Evolutionary conservation across 2,113 vertebrate genomes (phyloP), one percentile per base, ranked within the genome.

Genomic region (Okapia johnstoni): DNA sequence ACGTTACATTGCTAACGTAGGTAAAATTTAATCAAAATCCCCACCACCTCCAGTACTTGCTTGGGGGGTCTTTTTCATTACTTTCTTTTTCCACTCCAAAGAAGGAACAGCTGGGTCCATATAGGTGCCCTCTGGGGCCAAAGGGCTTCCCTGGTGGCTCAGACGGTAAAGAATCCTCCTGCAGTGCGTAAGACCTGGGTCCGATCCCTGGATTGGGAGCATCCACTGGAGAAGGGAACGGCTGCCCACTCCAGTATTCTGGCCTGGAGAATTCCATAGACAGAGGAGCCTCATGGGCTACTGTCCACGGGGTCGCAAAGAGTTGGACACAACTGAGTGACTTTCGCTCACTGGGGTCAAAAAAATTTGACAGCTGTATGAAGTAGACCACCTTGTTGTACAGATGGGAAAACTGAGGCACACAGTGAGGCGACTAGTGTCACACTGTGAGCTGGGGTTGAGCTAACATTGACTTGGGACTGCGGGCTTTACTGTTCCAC

Each of bases 81-180:
- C 3, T 96, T 95, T 85, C 79, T 90, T 91, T 91, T 93, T 81
- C 54, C 25, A 79, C 25, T 91, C 43, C 81, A 96, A 88, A 90
- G 26, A 16, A 23, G 13, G 54, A 80, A 13, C 21, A 93, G 40
- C 33, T 95, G 70, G n/a, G 13, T 23, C 63, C 16, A 23, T 0
- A 60, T 26, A 90, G 36, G 57, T 80, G 28, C 30, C 50, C 7
- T 48, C 52, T 54, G 52, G 52, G 16, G 52, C 17, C 52, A 54
- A 54, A 54, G 52, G 52, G 52, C 52, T 54, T 54, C 52, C 52
- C 52, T 54, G 52, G 52, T 54, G 52, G 52, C 52, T 54, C 52
- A 19, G 52, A 54, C 19, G 17, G 52, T 54, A 54, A 54, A 19
- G 16, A 54, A 54, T 54, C 52, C 52, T 54, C 52, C 52, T 54